Conservation (phyloP, 2,888 invertebrate genomes). For the Clitarchus hookeri region DNA sequence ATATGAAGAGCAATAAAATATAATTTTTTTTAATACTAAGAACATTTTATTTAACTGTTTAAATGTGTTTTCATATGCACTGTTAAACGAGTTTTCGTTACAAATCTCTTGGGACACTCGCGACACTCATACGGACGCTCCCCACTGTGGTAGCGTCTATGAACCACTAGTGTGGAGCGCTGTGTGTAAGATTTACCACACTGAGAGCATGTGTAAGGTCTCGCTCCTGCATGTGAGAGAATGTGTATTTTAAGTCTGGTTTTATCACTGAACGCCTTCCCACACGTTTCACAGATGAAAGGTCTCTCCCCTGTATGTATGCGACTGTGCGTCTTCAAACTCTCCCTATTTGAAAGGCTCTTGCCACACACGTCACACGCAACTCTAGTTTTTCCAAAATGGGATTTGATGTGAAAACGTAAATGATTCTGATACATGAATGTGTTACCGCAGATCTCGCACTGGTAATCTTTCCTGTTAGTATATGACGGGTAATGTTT, state of each 20-base stretch:
- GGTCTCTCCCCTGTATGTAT: slow-evolving; percentile 34
- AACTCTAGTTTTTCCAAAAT: slow-evolving; percentile 27
- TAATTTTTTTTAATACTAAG: background rate
- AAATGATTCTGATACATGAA: background rate
- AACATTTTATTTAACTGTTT: slow-evolving; percentile 17
- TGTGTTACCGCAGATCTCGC: slow-evolving; percentile 32
- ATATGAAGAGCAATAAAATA: no score
- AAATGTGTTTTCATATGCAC: slow-evolving; percentile 58
- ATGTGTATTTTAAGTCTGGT: slow-evolving; percentile 49
- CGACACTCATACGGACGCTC: slow-evolving; percentile 63
- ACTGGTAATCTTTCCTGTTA: slow-evolving; percentile 42
- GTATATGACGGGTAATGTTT: slow-evolving; percentile 45
- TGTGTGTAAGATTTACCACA: slow-evolving; percentile 54
- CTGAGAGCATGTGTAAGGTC: slow-evolving; percentile 48
- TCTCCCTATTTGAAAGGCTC: background rate
- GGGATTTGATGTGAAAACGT: slow-evolving; percentile 21
- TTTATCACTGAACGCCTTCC: slow-evolving; percentile 48
- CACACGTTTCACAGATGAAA: slow-evolving; percentile 46
- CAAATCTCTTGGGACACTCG: slow-evolving; percentile 65
- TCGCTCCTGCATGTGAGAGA: slow-evolving; percentile 48
- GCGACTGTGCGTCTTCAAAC: slow-evolving; percentile 24
- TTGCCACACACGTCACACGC: slow-evolving; percentile 30
- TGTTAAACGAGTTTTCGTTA: slow-evolving; percentile 65
- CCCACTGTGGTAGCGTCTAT: slow-evolving; percentile 65
- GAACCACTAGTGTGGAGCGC: slow-evolving; percentile 64